Percentiles rank a stretch among this genome's conserved stretches.
Evolutionary conservation across 2,797 vertebrate genomes (phyloP).

Genomic region (Eupleurogrammus muticus): DNA sequence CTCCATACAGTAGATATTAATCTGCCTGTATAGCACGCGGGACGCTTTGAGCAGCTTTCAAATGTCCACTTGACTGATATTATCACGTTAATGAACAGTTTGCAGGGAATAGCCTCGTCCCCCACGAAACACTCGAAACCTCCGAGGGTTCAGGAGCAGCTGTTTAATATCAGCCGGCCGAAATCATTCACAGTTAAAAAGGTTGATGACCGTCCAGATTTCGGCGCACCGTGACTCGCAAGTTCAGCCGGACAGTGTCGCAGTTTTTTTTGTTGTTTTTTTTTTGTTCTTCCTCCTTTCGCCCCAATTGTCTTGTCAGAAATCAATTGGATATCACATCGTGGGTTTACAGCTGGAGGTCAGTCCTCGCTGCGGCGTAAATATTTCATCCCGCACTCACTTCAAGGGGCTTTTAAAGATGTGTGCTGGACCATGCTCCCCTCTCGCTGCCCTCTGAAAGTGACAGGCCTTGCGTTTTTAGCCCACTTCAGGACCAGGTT

Average conservation of each 20-base stretch:
- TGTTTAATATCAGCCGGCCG: conserved; percentile 19
- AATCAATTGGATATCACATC: conserved; percentile 95
- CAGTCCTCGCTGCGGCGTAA: conserved; percentile 89
- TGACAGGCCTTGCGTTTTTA: conserved; percentile 91
- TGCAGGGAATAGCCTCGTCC: conserved; percentile 26
- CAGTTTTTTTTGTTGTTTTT: not conserved
- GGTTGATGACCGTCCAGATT: conserved; percentile 5
- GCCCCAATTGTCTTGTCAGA: conserved; percentile 93
- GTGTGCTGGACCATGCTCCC: conserved; percentile 89
- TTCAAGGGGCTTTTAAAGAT: conserved; percentile 94
- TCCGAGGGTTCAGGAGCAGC: conserved; percentile 17
- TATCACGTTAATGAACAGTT: conserved; percentile 28
- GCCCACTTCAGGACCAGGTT: conserved; percentile 94
- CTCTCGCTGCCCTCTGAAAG: conserved; percentile 89
- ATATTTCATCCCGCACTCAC: conserved; percentile 94
- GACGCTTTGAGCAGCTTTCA: conserved; percentile 39
- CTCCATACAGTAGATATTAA: conserved; percentile 24
- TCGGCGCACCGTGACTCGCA: not conserved
- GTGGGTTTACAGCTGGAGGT: conserved; percentile 91
- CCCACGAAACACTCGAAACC: conserved; percentile 24
- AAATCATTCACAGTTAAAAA: conserved; percentile 23
- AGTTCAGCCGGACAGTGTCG: conserved; percentile 53
- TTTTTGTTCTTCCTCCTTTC: conserved; percentile 60
- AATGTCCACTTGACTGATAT: conserved; percentile 39
- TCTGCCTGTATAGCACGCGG: conserved; percentile 18